phyloP scores from a whole-genome alignment of 2,888 invertebrate genomes.

The Xylota sylvarum region DNA sequence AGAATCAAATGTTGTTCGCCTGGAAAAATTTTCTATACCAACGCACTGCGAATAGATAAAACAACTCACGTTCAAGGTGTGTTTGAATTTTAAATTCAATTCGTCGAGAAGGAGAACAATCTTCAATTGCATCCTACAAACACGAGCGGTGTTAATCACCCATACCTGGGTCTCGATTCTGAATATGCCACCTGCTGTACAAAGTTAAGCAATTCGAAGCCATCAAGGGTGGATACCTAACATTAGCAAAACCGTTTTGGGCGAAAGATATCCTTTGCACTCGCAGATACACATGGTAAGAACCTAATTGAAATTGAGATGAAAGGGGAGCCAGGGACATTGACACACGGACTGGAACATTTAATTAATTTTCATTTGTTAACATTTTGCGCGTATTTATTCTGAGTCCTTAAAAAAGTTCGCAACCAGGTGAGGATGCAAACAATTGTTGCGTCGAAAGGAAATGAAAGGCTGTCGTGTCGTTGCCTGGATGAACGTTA shows the following conservation, averaged over 20 bases:
- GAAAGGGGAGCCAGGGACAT: background rate
- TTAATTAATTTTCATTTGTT: conserved; percentile 26
- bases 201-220: background rate
- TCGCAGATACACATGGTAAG: conserved; percentile 5
- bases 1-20: background rate
- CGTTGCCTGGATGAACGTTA: background rate
- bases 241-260: background rate
- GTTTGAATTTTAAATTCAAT: conserved; percentile 24
- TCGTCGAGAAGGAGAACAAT: background rate
- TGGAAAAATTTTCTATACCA: background rate
- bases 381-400: background rate
- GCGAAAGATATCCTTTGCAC: background rate
- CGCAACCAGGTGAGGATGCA: background rate
- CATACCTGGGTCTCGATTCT: background rate
- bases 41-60: background rate
- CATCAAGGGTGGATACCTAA: background rate
- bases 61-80: conserved; percentile 27
- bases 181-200: background rate
- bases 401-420: background rate
- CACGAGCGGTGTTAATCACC: conserved; percentile 14
- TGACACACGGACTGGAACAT: conserved; percentile 3
- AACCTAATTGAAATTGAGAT: conserved; percentile 6
- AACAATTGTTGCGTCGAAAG: background rate
- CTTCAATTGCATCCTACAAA: background rate
- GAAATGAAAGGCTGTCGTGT: background rate